These are phyloP conservation scores for Aromia moschata DNA, from an alignment of 2,888 invertebrate species.

Conservation along the genomic window DNA sequence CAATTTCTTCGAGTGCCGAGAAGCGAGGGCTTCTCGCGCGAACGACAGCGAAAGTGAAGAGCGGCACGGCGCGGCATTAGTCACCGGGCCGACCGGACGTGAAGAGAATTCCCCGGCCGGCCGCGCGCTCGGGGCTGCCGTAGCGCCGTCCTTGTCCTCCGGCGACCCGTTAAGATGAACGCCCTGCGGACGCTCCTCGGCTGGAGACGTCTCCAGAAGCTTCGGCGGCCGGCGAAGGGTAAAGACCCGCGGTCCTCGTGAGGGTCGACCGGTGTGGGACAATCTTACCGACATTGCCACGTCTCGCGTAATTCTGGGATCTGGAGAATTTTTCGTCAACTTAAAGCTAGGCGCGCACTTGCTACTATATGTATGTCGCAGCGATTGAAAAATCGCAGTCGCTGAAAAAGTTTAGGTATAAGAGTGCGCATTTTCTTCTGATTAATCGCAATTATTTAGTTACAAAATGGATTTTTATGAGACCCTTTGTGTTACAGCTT, in stretches of 20 bases:
- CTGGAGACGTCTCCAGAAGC: conserved; percentile 25
- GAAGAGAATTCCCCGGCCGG: conserved; percentile 42
- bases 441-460: too few relatives aligned
- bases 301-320: neutral
- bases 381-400: too few relatives aligned
- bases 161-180: conserved; percentile 20
- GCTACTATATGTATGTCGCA: too few relatives aligned
- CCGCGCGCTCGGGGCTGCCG: conserved; percentile 1
- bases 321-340: too few relatives aligned
- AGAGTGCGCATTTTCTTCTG: too few relatives aligned
- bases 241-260: conserved; percentile 23
- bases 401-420: too few relatives aligned
- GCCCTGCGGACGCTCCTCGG: conserved; percentile 6
- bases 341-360: too few relatives aligned
- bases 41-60: conserved; percentile 35
- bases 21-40: conserved; percentile 26
- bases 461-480: too few relatives aligned
- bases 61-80: conserved; percentile 33
- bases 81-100: conserved; percentile 43
- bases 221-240: neutral
- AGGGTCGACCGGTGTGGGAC: conserved; percentile 16
- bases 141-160: conserved; percentile 27
- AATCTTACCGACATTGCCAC: neutral
- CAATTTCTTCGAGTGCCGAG: conserved; percentile 5
- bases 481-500: too few relatives aligned